phyloP scores from a whole-genome alignment of 2,113 vertebrate species.

The Hippoglossus stenolepis region DNA sequence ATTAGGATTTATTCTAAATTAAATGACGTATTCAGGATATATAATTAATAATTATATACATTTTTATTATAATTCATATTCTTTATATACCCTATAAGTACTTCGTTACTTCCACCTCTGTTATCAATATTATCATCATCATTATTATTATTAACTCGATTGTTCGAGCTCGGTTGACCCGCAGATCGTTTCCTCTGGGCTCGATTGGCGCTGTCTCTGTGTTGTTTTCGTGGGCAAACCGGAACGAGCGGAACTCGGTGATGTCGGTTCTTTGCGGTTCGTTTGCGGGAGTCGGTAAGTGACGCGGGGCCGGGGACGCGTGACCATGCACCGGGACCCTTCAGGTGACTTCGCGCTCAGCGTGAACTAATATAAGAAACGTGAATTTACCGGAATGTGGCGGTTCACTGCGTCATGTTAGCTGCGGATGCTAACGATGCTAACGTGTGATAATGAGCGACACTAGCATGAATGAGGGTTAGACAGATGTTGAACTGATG shows the following conservation, averaged over 20 bases:
- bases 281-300: neutral
- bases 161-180: constrained; percentile 43
- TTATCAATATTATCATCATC: too few species aligned
- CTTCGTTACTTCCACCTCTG: too few species aligned
- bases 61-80: too few species aligned
- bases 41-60: too few species aligned
- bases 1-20: too few species aligned
- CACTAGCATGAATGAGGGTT: too few species aligned
- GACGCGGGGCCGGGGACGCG: neutral
- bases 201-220: constrained; percentile 67
- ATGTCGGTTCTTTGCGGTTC: neutral
- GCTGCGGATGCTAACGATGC: neutral
- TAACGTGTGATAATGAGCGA: neutral
- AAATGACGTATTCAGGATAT: too few species aligned
- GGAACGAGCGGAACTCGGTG: constrained; percentile 19
- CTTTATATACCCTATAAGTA: too few species aligned
- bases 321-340: neutral
- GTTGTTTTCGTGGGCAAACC: constrained; percentile 75
- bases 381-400: too few species aligned
- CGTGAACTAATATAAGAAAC: accelerated
- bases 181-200: constrained; percentile 17
- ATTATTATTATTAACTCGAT: constrained; percentile 25
- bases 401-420: too few species aligned
- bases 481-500: neutral
- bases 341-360: neutral